These are phyloP conservation scores for Cebidichthys violaceus DNA, from an alignment of 2,113 vertebrate genomes.

Conservation along the genomic window DNA sequence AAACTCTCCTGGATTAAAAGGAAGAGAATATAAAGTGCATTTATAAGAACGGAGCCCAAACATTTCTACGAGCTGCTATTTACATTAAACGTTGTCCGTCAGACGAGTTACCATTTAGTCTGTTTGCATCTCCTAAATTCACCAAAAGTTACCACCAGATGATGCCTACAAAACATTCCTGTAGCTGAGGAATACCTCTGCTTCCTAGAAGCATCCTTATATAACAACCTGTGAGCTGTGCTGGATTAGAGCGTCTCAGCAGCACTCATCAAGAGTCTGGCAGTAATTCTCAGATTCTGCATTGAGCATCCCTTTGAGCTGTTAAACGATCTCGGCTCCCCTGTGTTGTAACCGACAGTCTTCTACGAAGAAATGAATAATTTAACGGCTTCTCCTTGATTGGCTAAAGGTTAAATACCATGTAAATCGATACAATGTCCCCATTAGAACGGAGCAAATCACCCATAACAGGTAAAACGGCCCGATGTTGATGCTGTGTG, in stretches of 20 bases:
- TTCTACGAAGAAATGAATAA: neutral
- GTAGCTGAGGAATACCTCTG: slow-evolving; percentile 24
- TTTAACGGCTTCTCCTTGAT: slow-evolving; percentile 14
- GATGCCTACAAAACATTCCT: neutral
- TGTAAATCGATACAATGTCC: slow-evolving; percentile 31
- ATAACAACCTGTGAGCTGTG: slow-evolving; percentile 13
- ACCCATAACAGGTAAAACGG: neutral
- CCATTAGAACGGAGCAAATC: neutral
- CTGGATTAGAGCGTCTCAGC: neutral
- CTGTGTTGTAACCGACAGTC: neutral
- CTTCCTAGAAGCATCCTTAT: slow-evolving; percentile 43
- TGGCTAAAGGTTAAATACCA: slow-evolving; percentile 16
- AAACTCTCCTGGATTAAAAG: neutral
- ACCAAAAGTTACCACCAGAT: no score
- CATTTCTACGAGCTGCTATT: neutral
- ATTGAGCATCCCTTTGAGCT: neutral
- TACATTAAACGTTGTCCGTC: neutral
- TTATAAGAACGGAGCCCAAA: neutral
- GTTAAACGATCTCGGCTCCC: neutral
- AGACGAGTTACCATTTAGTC: neutral
- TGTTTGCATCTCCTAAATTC: no score
- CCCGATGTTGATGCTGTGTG: no score
- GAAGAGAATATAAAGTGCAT: neutral
- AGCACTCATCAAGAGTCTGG: slow-evolving; percentile 1
- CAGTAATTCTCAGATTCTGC: slow-evolving; percentile 11